Percentiles rank a stretch among this genome's conserved stretches.
phyloP scores from a whole-genome alignment of 2,113 vertebrate genomes.

The Synchiropus splendidus region DNA sequence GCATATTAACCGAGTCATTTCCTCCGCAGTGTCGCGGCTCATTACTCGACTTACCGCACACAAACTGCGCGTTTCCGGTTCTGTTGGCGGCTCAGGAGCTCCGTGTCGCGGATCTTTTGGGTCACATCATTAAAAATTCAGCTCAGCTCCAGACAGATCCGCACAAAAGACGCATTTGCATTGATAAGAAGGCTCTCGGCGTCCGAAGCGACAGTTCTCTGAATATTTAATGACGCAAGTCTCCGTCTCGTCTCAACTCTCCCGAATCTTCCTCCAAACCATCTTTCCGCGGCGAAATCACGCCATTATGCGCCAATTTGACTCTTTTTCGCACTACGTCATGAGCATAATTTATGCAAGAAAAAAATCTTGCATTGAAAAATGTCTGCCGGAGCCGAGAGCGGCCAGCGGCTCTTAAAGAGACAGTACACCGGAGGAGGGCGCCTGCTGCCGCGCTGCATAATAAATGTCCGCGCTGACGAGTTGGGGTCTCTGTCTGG shows the following conservation, averaged over 20 bases:
- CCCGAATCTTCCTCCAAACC: too few species aligned
- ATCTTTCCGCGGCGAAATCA: constrained; percentile 46
- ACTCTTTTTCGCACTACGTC: constrained; percentile 82
- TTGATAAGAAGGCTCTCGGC: constrained; percentile 69
- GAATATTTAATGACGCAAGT: constrained; percentile 64
- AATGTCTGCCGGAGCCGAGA: constrained; percentile 65
- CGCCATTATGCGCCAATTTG: constrained; percentile 14
- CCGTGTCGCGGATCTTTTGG: constrained; percentile 70
- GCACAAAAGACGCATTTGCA: constrained; percentile 79
- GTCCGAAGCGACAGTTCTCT: constrained; percentile 23
- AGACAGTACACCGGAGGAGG: constrained; percentile 4
- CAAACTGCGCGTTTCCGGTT: too few species aligned
- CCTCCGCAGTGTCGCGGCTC: constrained; percentile 62
- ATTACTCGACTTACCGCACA: too few species aligned
- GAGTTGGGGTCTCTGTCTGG: too few species aligned
- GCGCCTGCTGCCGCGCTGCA: too few species aligned
- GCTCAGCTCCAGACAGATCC: constrained; percentile 72
- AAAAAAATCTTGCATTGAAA: constrained; percentile 80
- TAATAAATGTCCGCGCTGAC: too few species aligned
- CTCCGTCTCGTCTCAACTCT: too few species aligned
- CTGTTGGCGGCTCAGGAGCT: constrained; percentile 14
- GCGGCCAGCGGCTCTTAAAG: constrained; percentile 72
- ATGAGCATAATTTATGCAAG: constrained; percentile 99
- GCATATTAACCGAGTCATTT: constrained; percentile 89
- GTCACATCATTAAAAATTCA: constrained; percentile 77